Evolutionary conservation across 2,888 invertebrate species (phyloP).

Genomic region (Stenolophus ochropezus): DNA sequence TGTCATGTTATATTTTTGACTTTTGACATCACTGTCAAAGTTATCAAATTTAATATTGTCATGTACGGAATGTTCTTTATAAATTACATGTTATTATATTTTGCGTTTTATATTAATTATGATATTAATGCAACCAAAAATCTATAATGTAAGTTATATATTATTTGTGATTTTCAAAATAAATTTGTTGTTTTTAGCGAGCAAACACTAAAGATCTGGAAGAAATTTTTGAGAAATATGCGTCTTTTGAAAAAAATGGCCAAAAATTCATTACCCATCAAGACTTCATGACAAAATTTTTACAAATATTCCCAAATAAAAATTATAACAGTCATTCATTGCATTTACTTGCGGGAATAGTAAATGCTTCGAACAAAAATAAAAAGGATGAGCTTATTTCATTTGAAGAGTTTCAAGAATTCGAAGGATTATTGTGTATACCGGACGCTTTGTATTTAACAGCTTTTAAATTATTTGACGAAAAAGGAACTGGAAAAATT

Average conservation of each 20-base stretch:
- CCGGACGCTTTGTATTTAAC: constrained; percentile 98
- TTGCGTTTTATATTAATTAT: too few species aligned
- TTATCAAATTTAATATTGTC: too few species aligned
- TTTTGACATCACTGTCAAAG: too few species aligned
- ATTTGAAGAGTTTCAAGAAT: constrained; percentile 97
- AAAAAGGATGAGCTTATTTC: constrained; percentile 96
- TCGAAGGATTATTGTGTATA: constrained; percentile 95
- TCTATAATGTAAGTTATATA: too few species aligned
- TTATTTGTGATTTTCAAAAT: too few species aligned
- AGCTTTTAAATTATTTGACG: constrained; percentile 98
- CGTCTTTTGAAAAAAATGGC: constrained; percentile 89
- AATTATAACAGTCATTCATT: constrained; percentile 86
- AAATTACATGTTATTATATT: too few species aligned
- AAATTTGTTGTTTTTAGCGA: constrained; percentile 70
- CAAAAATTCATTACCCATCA: constrained; percentile 94
- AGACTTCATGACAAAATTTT: constrained; percentile 94
- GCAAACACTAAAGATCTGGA: constrained; percentile 90
- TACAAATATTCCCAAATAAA: constrained; percentile 89
- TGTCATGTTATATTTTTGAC: too few species aligned
- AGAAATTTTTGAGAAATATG: constrained; percentile 95
- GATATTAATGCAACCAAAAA: too few species aligned
- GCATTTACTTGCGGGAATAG: constrained; percentile 90
- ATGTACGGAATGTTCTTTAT: too few species aligned
- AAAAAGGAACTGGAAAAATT: constrained; percentile 96
- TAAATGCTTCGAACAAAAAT: constrained; percentile 78